Conservation (phyloP, 2,888 invertebrate genomes). For the Drosophila aldrichi region DNA sequence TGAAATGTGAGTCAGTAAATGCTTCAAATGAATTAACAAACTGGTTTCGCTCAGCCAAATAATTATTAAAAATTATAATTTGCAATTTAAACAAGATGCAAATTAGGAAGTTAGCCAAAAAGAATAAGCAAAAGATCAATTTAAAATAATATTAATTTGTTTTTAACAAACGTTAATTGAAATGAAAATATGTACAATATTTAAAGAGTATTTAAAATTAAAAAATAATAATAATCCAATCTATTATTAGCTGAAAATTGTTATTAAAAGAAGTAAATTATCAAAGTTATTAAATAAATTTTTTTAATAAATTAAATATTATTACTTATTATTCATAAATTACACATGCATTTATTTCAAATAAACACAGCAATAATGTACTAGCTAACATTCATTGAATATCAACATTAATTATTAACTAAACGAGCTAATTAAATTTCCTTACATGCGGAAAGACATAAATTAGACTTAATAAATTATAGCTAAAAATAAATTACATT, state of each 20-base stretch:
- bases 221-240: not conserved
- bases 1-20: slow-evolving; percentile 43
- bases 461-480: not conserved
- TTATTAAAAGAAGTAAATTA: too few species aligned
- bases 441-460: not conserved
- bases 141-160: not conserved
- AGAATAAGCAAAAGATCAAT: not conserved
- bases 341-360: too few species aligned
- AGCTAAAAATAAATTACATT: slow-evolving; percentile 11
- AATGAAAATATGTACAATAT: not conserved
- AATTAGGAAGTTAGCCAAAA: not conserved
- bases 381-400: not conserved
- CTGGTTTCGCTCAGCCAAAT: slow-evolving; percentile 43
- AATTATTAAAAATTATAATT: slow-evolving; percentile 38
- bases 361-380: too few species aligned
- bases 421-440: not conserved
- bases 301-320: too few species aligned
- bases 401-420: not conserved
- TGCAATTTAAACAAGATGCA: slow-evolving; percentile 38
- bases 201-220: not conserved
- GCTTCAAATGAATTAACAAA: slow-evolving; percentile 30
- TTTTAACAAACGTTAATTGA: not conserved
- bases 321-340: too few species aligned
- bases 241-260: too few species aligned
- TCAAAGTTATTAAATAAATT: too few species aligned